Evolutionary conservation across 1,140 invertebrate genomes (phyloP).

Genomic region (Ostrea denselamellosa): DNA sequence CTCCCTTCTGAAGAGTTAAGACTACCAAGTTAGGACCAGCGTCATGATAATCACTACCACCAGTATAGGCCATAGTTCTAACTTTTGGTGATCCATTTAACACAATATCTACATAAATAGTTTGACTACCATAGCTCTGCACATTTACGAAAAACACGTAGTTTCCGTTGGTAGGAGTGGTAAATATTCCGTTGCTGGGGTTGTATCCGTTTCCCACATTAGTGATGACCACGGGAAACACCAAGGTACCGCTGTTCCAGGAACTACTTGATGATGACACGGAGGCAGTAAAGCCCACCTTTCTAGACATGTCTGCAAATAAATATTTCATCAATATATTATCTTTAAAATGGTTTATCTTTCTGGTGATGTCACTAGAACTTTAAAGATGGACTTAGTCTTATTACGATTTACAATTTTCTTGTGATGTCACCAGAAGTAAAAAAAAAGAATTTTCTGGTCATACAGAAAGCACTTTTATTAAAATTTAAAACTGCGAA

Average conservation of each 20-base stretch:
- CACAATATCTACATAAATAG: neutral
- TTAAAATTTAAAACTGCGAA: too few relatives aligned
- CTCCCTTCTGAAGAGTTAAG: neutral
- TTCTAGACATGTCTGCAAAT: neutral
- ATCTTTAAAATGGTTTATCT: too few relatives aligned
- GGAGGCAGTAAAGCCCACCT: neutral
- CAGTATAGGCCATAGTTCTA: neutral
- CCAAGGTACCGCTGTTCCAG: neutral
- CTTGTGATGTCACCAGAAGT: too few relatives aligned
- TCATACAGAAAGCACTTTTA: too few relatives aligned
- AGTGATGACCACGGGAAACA: neutral
- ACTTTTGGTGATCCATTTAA: slow-evolving; percentile 25
- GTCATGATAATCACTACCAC: neutral
- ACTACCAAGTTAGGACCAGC: neutral
- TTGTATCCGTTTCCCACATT: slow-evolving; percentile 16
- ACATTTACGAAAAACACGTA: slow-evolving; percentile 25
- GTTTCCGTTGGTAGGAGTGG: neutral
- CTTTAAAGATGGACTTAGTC: too few relatives aligned
- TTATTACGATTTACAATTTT: too few relatives aligned
- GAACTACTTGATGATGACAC: neutral
- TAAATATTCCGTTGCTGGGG: slow-evolving; percentile 20
- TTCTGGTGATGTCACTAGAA: too few relatives aligned
- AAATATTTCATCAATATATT: neutral
- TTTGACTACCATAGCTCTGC: neutral
- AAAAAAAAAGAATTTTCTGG: too few relatives aligned